These are phyloP conservation scores for Pyralis farinalis DNA, from an alignment of 2,888 invertebrate species.

Conservation along the genomic window DNA sequence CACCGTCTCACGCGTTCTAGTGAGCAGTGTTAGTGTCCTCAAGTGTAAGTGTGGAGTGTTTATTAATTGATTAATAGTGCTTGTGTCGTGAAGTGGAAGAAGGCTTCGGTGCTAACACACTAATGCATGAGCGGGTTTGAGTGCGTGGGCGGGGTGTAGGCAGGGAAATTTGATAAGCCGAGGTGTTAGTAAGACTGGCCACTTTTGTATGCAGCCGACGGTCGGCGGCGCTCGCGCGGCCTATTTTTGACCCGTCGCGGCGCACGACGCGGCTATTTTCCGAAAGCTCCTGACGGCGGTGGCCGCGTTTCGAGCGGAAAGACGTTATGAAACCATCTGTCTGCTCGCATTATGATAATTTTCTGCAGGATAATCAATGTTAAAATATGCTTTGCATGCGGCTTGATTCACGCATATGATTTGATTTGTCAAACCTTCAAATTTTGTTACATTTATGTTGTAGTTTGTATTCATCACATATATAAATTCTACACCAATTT, in stretches of 20 bases:
- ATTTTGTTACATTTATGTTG: no score
- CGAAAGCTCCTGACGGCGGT: slow-evolving; percentile 30
- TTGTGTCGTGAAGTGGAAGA: slow-evolving; percentile 53
- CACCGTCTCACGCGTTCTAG: slow-evolving; percentile 38
- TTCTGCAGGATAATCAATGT: neutral
- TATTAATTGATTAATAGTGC: slow-evolving; percentile 56
- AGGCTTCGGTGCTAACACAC: slow-evolving; percentile 66
- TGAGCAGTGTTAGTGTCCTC: slow-evolving; percentile 38
- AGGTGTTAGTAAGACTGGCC: slow-evolving; percentile 50
- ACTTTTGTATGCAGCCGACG: slow-evolving; percentile 73
- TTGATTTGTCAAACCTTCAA: no score
- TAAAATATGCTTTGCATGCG: slow-evolving; percentile 6
- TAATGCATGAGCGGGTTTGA: slow-evolving; percentile 61
- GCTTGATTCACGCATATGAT: neutral
- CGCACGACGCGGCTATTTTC: slow-evolving; percentile 39
- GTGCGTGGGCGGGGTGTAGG: slow-evolving; percentile 62
- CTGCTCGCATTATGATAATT: neutral
- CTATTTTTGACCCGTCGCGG: slow-evolving; percentile 68
- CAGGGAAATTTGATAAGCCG: slow-evolving; percentile 78
- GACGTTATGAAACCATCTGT: neutral
- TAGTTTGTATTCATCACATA: no score
- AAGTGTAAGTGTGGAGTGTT: slow-evolving; percentile 69
- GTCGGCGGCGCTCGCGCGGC: slow-evolving; percentile 40
- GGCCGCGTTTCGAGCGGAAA: slow-evolving; percentile 19
- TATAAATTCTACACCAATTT: no score